phyloP scores from a whole-genome alignment of 2,797 vertebrate genomes.

The Luscinia luscinia region DNA sequence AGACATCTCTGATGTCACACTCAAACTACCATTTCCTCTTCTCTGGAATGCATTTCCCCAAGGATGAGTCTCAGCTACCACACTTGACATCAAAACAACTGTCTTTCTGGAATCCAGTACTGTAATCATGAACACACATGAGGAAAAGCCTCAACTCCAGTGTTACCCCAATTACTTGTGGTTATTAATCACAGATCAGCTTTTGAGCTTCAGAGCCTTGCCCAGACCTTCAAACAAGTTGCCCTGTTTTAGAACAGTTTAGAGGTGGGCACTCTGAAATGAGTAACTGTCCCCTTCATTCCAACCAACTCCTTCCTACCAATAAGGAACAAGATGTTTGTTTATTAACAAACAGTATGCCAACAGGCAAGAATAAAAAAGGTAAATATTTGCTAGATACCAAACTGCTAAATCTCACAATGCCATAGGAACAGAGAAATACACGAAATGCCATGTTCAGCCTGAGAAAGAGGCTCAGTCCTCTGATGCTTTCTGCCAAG shows the following conservation, averaged over 20 bases:
- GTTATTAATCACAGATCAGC: background rate
- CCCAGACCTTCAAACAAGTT: background rate
- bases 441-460: accelerated
- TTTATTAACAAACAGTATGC: background rate
- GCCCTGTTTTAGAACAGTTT: background rate
- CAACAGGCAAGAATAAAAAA: background rate
- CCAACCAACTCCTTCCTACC: background rate
- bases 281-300: background rate
- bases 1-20: background rate
- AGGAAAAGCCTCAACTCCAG: background rate
- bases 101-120: background rate
- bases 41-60: accelerated
- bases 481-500: background rate
- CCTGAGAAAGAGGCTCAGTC: background rate
- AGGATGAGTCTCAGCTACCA: background rate
- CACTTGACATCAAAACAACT: background rate
- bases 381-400: background rate
- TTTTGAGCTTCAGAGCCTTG: background rate
- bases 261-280: background rate
- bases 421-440: background rate
- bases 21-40: background rate
- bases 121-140: background rate
- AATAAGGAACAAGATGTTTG: background rate
- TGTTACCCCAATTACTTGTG: background rate
- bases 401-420: background rate